Percentiles rank a stretch among this genome's conserved stretches.
phyloP scores from a whole-genome alignment of 1,140 invertebrate genomes.

The Heliconius hermathena region DNA sequence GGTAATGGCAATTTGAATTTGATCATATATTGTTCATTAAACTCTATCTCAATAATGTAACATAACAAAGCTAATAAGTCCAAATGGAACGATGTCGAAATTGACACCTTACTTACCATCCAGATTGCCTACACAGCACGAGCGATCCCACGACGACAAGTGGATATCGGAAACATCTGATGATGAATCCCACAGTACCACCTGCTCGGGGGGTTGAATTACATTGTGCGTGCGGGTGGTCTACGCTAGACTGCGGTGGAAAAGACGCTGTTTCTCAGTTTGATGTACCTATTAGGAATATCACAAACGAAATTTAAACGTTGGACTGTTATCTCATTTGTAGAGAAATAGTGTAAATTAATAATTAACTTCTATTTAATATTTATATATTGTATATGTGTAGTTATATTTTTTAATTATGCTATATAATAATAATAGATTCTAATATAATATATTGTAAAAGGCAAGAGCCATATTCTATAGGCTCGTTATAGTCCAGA shows the following conservation, averaged over 20 bases:
- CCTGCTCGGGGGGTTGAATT: conserved; percentile 2
- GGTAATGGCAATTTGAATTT: neutral
- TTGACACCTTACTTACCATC: too few relatives aligned
- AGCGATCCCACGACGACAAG: neutral
- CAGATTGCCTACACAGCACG: neutral
- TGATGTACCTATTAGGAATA: neutral
- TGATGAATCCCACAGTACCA: neutral
- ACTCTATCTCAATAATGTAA: neutral
- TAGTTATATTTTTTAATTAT: too few relatives aligned
- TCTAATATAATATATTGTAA: too few relatives aligned
- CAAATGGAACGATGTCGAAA: too few relatives aligned
- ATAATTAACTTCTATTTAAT: too few relatives aligned
- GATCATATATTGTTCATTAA: neutral
- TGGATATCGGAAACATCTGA: neutral
- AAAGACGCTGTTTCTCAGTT: neutral
- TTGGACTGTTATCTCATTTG: too few relatives aligned
- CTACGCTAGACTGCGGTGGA: neutral
- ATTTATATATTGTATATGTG: too few relatives aligned
- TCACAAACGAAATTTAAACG: neutral
- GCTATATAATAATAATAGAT: too few relatives aligned
- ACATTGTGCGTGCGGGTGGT: conserved; percentile 8
- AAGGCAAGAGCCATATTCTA: too few relatives aligned
- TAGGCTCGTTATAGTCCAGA: too few relatives aligned
- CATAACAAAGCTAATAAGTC: too few relatives aligned
- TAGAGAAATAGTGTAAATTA: too few relatives aligned